Percentiles rank a stretch among this genome's conserved stretches.
phyloP scores from a whole-genome alignment of 2,113 vertebrate genomes.

The Scytalopus superciliaris region DNA sequence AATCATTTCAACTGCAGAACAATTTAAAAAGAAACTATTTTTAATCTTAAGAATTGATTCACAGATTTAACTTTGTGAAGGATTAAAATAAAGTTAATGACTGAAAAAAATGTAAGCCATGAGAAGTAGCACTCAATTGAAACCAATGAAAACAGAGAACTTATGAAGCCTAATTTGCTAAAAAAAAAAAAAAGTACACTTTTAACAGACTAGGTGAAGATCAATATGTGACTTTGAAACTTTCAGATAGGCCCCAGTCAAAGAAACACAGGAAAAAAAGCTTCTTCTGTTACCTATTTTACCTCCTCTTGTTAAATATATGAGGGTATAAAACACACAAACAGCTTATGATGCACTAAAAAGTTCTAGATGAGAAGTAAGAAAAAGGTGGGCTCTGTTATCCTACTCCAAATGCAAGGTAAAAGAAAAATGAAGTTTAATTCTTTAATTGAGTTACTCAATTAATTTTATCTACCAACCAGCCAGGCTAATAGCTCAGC shows the following conservation, averaged over 20 bases:
- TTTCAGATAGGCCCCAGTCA: background rate
- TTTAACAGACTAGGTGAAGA: background rate
- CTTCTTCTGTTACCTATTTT: background rate
- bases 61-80: background rate
- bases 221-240: background rate
- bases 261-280: background rate
- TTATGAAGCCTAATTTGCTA: background rate
- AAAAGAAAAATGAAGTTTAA: background rate
- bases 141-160: background rate
- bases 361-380: background rate
- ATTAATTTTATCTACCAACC: background rate
- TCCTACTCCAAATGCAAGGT: background rate
- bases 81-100: background rate
- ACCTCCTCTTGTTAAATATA: background rate
- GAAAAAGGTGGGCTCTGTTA: background rate
- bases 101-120: background rate
- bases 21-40: background rate
- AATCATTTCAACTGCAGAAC: background rate
- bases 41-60: background rate
- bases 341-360: background rate
- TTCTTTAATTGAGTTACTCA: background rate
- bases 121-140: background rate
- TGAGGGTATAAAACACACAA: background rate
- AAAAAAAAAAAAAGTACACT: background rate
- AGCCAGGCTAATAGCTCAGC: background rate